Conservation (phyloP, 1,140 invertebrate genomes). For the Brachionus rubens region DNA sequence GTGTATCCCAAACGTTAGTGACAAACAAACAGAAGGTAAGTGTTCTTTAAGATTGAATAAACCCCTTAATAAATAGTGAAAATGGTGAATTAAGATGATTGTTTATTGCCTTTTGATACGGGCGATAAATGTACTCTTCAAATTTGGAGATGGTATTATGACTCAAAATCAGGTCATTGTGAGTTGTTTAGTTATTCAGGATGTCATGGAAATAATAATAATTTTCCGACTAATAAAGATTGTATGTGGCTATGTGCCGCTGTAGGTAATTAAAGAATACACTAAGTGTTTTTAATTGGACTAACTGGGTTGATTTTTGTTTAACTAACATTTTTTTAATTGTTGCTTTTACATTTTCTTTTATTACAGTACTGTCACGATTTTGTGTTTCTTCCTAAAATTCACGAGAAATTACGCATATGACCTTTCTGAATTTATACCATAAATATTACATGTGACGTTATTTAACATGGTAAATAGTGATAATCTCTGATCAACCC, state of each 20-base stretch:
- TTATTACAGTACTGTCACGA: no score
- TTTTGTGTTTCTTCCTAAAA: no score
- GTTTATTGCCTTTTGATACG: slow-evolving; percentile 38
- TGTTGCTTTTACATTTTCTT: no score
- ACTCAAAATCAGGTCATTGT: slow-evolving; percentile 56
- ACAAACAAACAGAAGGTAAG: slow-evolving; percentile 5
- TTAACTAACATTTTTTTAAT: no score
- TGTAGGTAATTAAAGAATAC: slow-evolving; percentile 4
- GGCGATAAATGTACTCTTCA: slow-evolving; percentile 42
- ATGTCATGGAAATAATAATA: slow-evolving; percentile 47
- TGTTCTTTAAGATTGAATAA: background rate
- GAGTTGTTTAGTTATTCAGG: slow-evolving; percentile 58
- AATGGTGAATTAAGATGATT: slow-evolving; percentile 33
- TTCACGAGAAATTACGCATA: no score
- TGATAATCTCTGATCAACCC: no score
- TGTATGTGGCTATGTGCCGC: slow-evolving; percentile 13
- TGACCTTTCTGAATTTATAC: no score
- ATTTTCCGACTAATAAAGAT: slow-evolving; percentile 35
- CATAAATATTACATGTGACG: no score
- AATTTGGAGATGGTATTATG: slow-evolving; percentile 47
- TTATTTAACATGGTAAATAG: no score
- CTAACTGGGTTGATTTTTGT: no score
- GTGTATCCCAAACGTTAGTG: slow-evolving; percentile 7
- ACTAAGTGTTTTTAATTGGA: no score
- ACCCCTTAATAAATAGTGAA: background rate